Evolutionary conservation across 1,140 invertebrate species (phyloP).

Genomic region (Pteromalus puparum): DNA sequence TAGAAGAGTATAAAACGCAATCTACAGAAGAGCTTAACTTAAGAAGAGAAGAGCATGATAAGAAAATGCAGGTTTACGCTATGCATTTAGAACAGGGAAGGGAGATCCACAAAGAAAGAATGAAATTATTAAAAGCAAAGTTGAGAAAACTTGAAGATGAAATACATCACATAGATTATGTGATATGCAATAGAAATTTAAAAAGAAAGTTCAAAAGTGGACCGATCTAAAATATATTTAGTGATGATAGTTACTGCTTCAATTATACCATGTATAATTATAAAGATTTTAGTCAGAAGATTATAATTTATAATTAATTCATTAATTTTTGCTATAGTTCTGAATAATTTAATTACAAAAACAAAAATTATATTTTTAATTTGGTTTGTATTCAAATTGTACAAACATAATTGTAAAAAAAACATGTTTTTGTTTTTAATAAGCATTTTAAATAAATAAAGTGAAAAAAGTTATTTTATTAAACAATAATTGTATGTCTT

Average conservation of each 20-base stretch:
- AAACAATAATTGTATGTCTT: too few species aligned
- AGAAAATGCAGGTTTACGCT: conserved; percentile 38
- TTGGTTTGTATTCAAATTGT: background rate
- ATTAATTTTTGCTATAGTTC: background rate
- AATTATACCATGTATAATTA: background rate
- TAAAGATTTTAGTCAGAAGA: background rate
- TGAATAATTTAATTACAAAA: background rate
- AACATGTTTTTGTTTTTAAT: too few species aligned
- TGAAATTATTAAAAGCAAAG: conserved; percentile 42
- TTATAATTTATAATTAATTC: background rate
- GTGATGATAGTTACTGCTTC: background rate
- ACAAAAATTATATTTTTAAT: background rate
- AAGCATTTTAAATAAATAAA: too few species aligned
- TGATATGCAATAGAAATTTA: conserved; percentile 36
- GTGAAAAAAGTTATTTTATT: too few species aligned
- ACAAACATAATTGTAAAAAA: too few species aligned
- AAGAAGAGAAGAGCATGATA: conserved; percentile 34
- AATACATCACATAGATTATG: conserved; percentile 40
- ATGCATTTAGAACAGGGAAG: conserved; percentile 23
- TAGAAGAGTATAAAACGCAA: background rate
- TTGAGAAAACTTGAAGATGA: background rate
- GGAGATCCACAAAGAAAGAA: conserved; percentile 48
- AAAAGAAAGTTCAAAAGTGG: conserved; percentile 48
- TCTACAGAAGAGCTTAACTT: conserved; percentile 35
- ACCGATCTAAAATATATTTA: conserved; percentile 32